Percentiles rank a stretch among this genome's conserved stretches.
Evolutionary conservation across 2,888 invertebrate genomes (phyloP).

Genomic region (Hyppa rectilinea): DNA sequence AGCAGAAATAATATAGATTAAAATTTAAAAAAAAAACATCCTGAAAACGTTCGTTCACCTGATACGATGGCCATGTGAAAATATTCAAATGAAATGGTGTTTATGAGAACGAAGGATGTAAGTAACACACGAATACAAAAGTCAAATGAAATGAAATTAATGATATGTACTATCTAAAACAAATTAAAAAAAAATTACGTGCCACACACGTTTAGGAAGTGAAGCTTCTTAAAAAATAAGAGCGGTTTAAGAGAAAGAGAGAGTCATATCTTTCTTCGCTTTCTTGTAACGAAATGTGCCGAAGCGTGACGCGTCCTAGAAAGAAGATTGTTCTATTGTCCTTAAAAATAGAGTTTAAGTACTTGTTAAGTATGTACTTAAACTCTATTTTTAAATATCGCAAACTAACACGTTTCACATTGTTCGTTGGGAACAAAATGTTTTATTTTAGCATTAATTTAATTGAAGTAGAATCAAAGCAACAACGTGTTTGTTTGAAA

Average conservation of each 20-base stretch:
- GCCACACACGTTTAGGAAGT: background rate
- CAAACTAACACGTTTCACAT: no score
- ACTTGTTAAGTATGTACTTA: no score
- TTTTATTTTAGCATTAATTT: no score
- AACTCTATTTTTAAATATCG: no score
- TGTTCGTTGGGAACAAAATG: no score
- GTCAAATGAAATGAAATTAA: background rate
- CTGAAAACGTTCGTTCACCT: background rate
- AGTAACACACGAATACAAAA: background rate
- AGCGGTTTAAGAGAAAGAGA: background rate
- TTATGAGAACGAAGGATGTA: background rate
- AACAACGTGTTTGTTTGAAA: no score
- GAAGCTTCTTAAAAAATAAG: background rate
- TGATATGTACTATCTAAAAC: background rate
- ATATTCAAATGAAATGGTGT: background rate
- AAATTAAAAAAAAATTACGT: background rate
- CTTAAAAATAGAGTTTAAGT: no score
- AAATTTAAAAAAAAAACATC: background rate
- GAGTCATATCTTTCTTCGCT: background rate
- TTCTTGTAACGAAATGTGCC: background rate
- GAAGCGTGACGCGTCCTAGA: background rate
- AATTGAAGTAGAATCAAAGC: no score
- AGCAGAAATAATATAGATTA: no score
- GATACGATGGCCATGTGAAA: background rate
- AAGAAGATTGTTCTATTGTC: no score